Base-by-base conservation (phyloP, 2,797 vertebrate species). In the Neopelma chrysocephalum region DNA sequence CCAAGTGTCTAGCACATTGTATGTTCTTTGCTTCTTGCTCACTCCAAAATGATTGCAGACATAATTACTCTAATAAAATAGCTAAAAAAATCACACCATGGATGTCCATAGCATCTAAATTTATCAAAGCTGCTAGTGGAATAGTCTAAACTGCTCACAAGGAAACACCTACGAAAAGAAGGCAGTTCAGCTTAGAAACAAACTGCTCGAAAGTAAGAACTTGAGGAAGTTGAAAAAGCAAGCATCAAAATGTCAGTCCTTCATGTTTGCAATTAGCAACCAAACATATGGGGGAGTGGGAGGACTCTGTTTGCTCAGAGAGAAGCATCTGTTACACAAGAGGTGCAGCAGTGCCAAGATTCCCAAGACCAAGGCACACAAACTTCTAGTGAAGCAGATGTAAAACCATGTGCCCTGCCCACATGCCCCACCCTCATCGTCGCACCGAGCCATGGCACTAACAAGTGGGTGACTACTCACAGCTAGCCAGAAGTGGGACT, bases 101-200 rank as follows among this genome's bases (percentile, higher is more conserved):
- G 38, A 62, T 26, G 6, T 38, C 45, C 43, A 57, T 15, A 58
- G 69, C 50, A 80, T 40, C 62, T 70, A 58, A 66, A 91, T 77
- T 71, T 76, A 92, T 94, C 79, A 36, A 96, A 97, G 89, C 57
- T 96, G 82, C 78, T 94, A 94, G 84, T 48, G 31, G 68, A 47
- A 87, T 68, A 95, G 84, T 92, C 72, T 81, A 83, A 97, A 89
- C 36, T 93, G 82, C 82, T 96, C 62, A 45, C 32, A 43, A 15
- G 34, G 48, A 75, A 88, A 61, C 47, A 78, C 4, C 7, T 31
- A 21, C 18, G 50, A 65, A 92, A 94, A 96, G 36, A 95, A 96
- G 76, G 69, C 65, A 72, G 32, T 90, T 94, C 83, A 92, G 43
- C 57, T 86, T 89, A 90, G 94, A 97, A 97, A 87, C 31, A 94